Evolutionary conservation across 2,113 vertebrate species (phyloP), one percentile per base, ranked within the genome.

Genomic region (Mesocricetus auratus): DNA sequence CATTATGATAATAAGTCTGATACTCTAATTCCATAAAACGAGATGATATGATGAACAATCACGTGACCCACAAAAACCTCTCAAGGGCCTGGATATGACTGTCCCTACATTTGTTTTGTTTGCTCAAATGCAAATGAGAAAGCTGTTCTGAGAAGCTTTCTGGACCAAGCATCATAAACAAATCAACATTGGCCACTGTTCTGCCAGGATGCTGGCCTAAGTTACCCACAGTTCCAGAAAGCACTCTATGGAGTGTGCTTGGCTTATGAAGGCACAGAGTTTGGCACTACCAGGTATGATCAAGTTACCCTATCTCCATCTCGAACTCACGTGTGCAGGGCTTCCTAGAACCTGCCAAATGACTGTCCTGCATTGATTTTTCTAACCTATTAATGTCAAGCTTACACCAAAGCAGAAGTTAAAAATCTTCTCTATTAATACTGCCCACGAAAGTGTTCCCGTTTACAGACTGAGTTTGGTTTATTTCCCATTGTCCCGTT

Each of bases 11-110:
- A 60, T 33, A 56, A 87, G 26, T 69, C 60, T 56, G 53, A 87
- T 68, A 66, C 64, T 91, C 94, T 89, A 79, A 81, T 96, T 92
- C 85, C 42, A 45, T 56, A 93, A 86, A 85, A 90, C 16, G 33
- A 69, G 87, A 71, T 17, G 31, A 88, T 86, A 68, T 94, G 31
- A 88, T n/a, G 74, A 87, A 39, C 12, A 22, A 62, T 74, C 64
- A 21, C 29, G 45, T 56, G 74, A 87, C 36, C 31, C 50, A 62
- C 0, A 62, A 85, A 85, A 89, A 96, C 90, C 50, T 56, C 36
- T 87, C 62, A 62, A 42, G 24, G 26, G n/a, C 15, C 16, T 56
- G 68, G 2, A 5, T 26, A 53, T 9, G 47, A 4, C 47, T 47
- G 86, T 87, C n/a, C 60, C 81, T 85, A 29, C 2, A 6, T 45